Percentiles rank a stretch among this genome's conserved stretches.
Evolutionary conservation across 2,113 vertebrate genomes (phyloP).

Genomic region (Petrocephalus microphthalmus): DNA sequence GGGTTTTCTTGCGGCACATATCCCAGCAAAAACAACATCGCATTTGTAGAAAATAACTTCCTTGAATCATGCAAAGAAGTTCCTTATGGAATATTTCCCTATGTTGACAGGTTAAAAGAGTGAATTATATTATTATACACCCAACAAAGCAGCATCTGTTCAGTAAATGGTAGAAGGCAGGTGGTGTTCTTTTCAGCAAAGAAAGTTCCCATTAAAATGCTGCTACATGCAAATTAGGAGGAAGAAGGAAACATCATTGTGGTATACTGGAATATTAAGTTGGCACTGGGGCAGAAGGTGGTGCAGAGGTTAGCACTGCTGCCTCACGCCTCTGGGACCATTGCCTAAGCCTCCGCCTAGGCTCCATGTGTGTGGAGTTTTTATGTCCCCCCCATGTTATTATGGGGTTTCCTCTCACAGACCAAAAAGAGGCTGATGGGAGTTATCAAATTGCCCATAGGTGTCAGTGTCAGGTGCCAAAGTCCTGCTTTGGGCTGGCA

Average conservation of each 20-base stretch:
- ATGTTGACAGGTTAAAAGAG: background rate
- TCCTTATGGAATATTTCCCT: background rate
- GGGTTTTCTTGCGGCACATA: background rate
- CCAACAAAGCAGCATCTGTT: background rate
- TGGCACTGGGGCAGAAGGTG: no score
- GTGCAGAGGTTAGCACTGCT: no score
- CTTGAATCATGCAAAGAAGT: background rate
- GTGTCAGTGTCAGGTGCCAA: no score
- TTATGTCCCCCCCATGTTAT: no score
- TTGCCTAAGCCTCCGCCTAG: no score
- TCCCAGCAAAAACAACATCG: background rate
- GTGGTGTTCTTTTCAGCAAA: background rate
- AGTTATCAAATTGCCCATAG: no score
- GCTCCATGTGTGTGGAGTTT: no score
- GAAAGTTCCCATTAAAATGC: background rate
- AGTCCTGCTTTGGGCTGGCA: no score
- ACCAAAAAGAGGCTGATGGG: no score
- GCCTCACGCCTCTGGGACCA: no score
- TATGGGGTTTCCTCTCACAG: no score
- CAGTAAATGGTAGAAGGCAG: background rate
- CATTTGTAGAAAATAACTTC: background rate
- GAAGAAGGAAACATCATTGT: background rate
- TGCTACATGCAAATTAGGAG: background rate
- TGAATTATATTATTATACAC: background rate
- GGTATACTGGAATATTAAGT: background rate